Evolutionary conservation across 2,888 invertebrate species (phyloP), one percentile per base, ranked within the genome.

Genomic region (Sphecodes monilicornis): DNA sequence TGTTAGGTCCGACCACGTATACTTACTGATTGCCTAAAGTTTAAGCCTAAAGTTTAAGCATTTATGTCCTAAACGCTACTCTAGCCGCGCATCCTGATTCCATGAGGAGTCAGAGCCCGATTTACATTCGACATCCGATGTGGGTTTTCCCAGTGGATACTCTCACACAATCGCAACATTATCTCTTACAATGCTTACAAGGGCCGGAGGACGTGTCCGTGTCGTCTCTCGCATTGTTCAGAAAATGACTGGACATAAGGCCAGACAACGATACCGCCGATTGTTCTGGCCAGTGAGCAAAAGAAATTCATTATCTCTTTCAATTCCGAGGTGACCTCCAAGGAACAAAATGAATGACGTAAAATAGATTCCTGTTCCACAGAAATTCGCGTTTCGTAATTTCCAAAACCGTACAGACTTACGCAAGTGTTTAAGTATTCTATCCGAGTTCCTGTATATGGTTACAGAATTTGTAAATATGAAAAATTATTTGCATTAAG

Each of bases 111-210:
- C 22, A 18, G 13, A 18, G 6, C 41, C 64, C 10, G 13, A 18
- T 16, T 57, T 26, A 16, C 13, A 64, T 36, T 68, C 60, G 32
- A 16, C 13, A 64, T 36, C 69, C 60, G 32, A 36, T 10, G 73
- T 70, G 84, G 84, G 78, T 85, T 85, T 85, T 76, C 76, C 84
- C 76, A 29, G 13, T 46, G 50, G 50, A 69, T 76, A 5, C 4
- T 32, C 69, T 36, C 43, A 43, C 16, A 16, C 72, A 68, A 46
- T 66, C 72, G 46, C 57, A 39, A 71, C 13, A 75, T 46, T 71
- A 36, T 70, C 54, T 41, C 22, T 26, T 71, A 16, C 29, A 18
- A 13, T 54, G n/a, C 29, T n/a, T 13, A 13, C 57, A 29, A 57
- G 57, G 57, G 13, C 57, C 68, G 76, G 71, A 72, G 60, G 60